These are phyloP conservation scores for Cyanoramphus novaezelandiae DNA, from an alignment of 2,113 vertebrate species.

Conservation along the genomic window DNA sequence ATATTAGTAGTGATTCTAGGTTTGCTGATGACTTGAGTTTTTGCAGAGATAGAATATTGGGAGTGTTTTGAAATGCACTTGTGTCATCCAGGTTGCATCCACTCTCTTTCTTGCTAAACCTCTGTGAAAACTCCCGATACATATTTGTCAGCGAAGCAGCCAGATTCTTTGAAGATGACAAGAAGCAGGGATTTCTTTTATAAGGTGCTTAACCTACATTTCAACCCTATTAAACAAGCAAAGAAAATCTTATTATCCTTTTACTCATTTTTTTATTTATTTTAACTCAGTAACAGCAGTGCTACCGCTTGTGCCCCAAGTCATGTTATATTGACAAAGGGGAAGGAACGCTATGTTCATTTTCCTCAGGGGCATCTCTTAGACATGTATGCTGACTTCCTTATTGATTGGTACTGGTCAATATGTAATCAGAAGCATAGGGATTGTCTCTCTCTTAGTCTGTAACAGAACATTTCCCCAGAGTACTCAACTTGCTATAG, in stretches of 20 bases:
- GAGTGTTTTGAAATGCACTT: not conserved
- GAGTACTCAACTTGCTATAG: not conserved
- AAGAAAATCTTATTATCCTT: not conserved
- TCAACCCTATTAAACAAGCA: not conserved
- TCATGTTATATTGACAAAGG: not conserved
- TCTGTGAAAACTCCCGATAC: not conserved
- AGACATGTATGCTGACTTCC: not conserved
- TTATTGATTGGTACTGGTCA: slow-evolving; percentile 1
- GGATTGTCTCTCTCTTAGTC: not conserved
- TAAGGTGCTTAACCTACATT: not conserved
- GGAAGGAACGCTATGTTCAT: not conserved
- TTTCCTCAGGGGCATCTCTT: slow-evolving; percentile 38
- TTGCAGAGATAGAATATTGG: not conserved
- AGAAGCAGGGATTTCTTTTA: not conserved
- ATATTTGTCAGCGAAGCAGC: not conserved
- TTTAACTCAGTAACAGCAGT: not conserved
- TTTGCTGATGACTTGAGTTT: not conserved
- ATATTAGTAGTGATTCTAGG: not conserved
- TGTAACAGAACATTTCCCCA: not conserved
- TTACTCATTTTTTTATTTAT: not conserved
- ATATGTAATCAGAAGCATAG: not conserved
- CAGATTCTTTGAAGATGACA: not conserved
- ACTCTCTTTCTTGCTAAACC: not conserved
- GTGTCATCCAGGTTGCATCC: not conserved
- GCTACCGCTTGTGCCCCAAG: not conserved